Percentiles rank a stretch among this genome's conserved stretches.
Conservation (phyloP, 2,797 vertebrate genomes). For the Lacerta viridis region DNA sequence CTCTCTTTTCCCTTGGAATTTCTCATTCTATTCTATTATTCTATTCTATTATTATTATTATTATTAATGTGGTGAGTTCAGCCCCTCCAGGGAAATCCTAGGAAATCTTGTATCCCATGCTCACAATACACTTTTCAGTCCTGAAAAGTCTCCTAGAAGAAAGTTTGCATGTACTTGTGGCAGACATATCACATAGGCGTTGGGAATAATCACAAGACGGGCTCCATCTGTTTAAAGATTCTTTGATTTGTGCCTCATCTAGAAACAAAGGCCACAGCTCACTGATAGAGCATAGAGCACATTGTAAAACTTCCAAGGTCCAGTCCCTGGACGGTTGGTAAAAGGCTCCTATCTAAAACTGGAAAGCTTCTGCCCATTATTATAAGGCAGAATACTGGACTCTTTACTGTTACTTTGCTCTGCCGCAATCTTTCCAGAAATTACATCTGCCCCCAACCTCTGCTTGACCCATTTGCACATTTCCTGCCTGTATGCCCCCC, state of each 20-base stretch:
- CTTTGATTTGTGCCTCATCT: background rate
- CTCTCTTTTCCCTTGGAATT: background rate
- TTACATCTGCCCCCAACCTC: background rate
- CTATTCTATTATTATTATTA: background rate
- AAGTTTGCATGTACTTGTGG: background rate
- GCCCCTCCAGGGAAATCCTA: no score
- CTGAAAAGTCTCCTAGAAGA: background rate
- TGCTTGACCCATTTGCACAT: background rate
- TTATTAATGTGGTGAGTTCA: background rate
- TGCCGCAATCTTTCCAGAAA: background rate
- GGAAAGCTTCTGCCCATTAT: background rate
- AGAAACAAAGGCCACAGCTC: background rate
- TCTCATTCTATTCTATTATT: background rate
- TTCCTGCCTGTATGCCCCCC: background rate
- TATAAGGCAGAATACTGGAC: background rate
- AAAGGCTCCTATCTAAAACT: background rate
- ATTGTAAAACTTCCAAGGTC: background rate
- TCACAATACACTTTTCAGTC: background rate
- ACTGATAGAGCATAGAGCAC: background rate
- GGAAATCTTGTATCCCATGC: background rate
- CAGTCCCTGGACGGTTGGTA: background rate
- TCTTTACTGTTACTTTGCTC: background rate
- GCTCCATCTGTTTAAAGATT: background rate
- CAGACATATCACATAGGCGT: background rate
- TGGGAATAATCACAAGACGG: background rate